Conservation (phyloP, 2,113 vertebrate genomes). For the Neomonachus schauinslandi region DNA sequence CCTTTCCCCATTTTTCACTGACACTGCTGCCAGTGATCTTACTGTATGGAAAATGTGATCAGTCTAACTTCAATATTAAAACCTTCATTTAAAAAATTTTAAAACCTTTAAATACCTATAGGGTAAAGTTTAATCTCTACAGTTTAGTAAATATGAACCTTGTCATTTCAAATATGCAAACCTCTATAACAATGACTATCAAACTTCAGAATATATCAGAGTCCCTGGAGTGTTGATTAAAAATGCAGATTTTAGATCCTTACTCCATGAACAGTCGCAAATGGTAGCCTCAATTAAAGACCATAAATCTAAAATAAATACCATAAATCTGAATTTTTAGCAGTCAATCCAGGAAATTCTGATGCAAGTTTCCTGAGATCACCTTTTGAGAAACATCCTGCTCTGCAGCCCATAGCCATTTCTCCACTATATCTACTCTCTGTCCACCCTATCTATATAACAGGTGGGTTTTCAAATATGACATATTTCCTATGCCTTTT, state of each 20-base stretch:
- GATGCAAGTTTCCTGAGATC: not conserved
- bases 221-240: not conserved
- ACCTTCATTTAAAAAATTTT: not conserved
- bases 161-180: conserved; percentile 3
- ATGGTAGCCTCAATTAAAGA: not conserved
- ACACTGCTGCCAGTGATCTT: not conserved
- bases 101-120: not conserved
- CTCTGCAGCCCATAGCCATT: not conserved
- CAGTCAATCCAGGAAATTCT: not conserved
- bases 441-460: not conserved
- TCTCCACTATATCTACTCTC: not conserved
- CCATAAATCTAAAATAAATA: not conserved
- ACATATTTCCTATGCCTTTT: not conserved
- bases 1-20: not conserved
- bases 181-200: not conserved
- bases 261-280: not conserved
- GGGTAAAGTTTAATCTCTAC: not conserved
- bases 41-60: not conserved
- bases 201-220: not conserved
- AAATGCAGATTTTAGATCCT: not conserved
- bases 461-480: not conserved
- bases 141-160: not conserved
- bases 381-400: conserved; percentile 9
- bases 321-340: not conserved
- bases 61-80: not conserved